Evolutionary conservation across 2,113 vertebrate genomes (phyloP).

Genomic region (Silurus glanis): DNA sequence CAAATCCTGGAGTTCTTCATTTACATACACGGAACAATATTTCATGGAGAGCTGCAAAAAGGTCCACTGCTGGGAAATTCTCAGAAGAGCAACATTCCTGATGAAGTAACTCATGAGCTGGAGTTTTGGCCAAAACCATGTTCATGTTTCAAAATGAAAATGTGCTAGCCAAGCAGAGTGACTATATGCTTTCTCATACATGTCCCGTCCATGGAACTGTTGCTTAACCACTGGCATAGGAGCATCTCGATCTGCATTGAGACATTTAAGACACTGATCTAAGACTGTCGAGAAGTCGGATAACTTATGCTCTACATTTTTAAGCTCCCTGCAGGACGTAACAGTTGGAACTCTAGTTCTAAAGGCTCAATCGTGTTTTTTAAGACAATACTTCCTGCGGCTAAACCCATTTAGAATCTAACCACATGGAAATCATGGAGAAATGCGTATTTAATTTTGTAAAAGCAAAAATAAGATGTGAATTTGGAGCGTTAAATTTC

Average conservation of each 20-base stretch:
- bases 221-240: slow-evolving; percentile 43
- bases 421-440: background rate
- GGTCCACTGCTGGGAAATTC: slow-evolving; percentile 44
- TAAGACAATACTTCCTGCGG: slow-evolving; percentile 14
- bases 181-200: slow-evolving; percentile 31
- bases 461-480: background rate
- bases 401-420: background rate
- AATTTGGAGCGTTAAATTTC: background rate
- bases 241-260: slow-evolving; percentile 5
- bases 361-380: background rate
- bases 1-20: slow-evolving; percentile 43
- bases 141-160: slow-evolving; percentile 56
- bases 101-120: slow-evolving; percentile 49
- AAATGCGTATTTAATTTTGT: background rate
- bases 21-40: slow-evolving; percentile 52
- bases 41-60: slow-evolving; percentile 49
- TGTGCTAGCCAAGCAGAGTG: slow-evolving; percentile 52
- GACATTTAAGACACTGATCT: background rate
- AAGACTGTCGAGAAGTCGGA: background rate
- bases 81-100: slow-evolving; percentile 49
- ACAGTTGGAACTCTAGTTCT: slow-evolving; percentile 1
- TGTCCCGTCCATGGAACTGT: slow-evolving; percentile 24
- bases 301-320: background rate
- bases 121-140: slow-evolving; percentile 42
- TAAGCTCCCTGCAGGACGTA: slow-evolving; percentile 8